These are phyloP conservation scores for Asbolus verrucosus DNA, from an alignment of 1,140 invertebrate species.

Conservation along the genomic window DNA sequence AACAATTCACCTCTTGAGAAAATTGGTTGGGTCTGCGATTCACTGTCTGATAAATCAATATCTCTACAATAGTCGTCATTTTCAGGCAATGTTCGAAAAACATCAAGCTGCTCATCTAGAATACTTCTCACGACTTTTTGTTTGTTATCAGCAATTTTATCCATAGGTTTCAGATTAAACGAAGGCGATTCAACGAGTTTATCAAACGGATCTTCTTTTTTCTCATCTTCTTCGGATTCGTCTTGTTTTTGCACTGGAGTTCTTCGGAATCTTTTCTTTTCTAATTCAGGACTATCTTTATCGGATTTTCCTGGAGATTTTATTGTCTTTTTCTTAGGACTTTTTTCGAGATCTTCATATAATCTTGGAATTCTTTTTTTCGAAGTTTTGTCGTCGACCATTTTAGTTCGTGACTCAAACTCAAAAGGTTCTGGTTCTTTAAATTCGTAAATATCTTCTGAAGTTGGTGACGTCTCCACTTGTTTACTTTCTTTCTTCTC, in stretches of 20 bases:
- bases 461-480: slow-evolving; percentile 60
- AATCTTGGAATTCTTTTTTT: slow-evolving; percentile 70
- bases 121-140: slow-evolving; percentile 49
- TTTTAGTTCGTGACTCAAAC: slow-evolving; percentile 74
- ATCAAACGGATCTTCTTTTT: slow-evolving; percentile 67
- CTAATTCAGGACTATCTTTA: slow-evolving; percentile 49
- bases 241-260: slow-evolving; percentile 57
- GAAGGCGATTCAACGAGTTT: slow-evolving; percentile 67
- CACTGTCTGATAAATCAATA: slow-evolving; percentile 69
- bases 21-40: slow-evolving; percentile 69
- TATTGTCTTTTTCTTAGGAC: slow-evolving; percentile 57
- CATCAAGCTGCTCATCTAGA: slow-evolving; percentile 56
- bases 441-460: slow-evolving; percentile 87
- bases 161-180: slow-evolving; percentile 57
- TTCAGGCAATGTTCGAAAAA: slow-evolving; percentile 63
- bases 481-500: slow-evolving; percentile 55
- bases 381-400: slow-evolving; percentile 67
- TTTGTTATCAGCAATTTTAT: slow-evolving; percentile 49
- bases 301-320: slow-evolving; percentile 57
- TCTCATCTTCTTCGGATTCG: slow-evolving; percentile 48
- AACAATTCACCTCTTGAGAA: slow-evolving; percentile 72
- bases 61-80: slow-evolving; percentile 69
- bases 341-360: slow-evolving; percentile 69
- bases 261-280: slow-evolving; percentile 56
- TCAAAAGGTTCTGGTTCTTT: slow-evolving; percentile 90